Evolutionary conservation across 2,113 vertebrate species (phyloP).

Genomic region (Hystrix brachyura): DNA sequence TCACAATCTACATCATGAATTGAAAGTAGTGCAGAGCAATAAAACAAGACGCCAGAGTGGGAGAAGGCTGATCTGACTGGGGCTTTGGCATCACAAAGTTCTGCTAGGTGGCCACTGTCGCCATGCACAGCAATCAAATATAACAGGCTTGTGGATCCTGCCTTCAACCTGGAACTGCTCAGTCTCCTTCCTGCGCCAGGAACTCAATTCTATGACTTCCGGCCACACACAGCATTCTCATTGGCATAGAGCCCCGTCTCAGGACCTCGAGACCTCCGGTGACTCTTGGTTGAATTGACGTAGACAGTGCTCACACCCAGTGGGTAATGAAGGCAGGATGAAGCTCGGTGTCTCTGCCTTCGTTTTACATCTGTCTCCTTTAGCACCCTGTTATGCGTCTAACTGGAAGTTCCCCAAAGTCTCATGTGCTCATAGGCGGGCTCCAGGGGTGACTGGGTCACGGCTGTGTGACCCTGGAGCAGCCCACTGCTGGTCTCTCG

Average conservation of each 20-base stretch:
- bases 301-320: not conserved
- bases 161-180: not conserved
- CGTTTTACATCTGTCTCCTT: not conserved
- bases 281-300: no score
- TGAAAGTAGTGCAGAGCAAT: not conserved
- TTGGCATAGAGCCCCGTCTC: not conserved
- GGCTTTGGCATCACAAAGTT: not conserved
- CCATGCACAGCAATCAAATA: not conserved
- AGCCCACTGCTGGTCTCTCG: no score
- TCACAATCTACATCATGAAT: not conserved
- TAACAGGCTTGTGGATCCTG: not conserved
- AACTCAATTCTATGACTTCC: not conserved
- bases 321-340: not conserved
- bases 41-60: not conserved
- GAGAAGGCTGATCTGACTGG: not conserved
- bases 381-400: not conserved
- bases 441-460: not conserved
- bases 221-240: no score
- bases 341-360: not conserved
- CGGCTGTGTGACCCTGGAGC: not conserved
- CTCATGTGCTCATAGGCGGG: not conserved
- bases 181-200: not conserved
- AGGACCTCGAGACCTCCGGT: not conserved
- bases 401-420: not conserved
- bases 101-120: not conserved